Evolutionary conservation across 2,797 vertebrate species (phyloP).

Genomic region (Myripristis jacobus): DNA sequence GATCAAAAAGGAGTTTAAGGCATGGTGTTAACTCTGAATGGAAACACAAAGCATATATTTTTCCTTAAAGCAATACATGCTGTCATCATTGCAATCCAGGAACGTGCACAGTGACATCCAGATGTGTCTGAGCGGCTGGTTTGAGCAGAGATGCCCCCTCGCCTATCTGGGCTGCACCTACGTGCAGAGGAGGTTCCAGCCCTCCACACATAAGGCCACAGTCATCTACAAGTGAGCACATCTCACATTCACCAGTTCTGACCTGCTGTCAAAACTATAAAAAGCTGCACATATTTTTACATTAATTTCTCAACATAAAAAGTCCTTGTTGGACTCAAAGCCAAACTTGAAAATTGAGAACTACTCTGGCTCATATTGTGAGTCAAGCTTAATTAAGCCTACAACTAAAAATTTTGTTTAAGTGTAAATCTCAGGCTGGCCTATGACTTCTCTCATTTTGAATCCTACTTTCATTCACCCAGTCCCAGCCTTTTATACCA

Average conservation of each 20-base stretch:
- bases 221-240: conserved; percentile 84
- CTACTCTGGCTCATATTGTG: no score
- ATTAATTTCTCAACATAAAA: no score
- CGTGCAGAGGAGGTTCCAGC: conserved; percentile 88
- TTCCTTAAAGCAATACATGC: neutral
- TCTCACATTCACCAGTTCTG: conserved; percentile 81
- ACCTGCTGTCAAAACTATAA: conserved; percentile 80
- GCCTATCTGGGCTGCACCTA: conserved; percentile 95
- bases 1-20: neutral
- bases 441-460: no score
- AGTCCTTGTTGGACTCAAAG: neutral
- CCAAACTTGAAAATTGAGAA: no score
- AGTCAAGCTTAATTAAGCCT: no score
- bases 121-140: conserved; percentile 90
- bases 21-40: neutral
- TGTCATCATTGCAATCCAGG: conserved; percentile 63
- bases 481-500: neutral
- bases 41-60: neutral
- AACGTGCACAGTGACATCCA: conserved; percentile 95
- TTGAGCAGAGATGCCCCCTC: conserved; percentile 92
- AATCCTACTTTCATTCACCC: no score
- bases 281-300: conserved; percentile 64
- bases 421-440: no score
- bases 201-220: conserved; percentile 85
- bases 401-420: no score